Conservation (phyloP, 2,797 vertebrate genomes). For the Lindbergichthys nudifrons region DNA sequence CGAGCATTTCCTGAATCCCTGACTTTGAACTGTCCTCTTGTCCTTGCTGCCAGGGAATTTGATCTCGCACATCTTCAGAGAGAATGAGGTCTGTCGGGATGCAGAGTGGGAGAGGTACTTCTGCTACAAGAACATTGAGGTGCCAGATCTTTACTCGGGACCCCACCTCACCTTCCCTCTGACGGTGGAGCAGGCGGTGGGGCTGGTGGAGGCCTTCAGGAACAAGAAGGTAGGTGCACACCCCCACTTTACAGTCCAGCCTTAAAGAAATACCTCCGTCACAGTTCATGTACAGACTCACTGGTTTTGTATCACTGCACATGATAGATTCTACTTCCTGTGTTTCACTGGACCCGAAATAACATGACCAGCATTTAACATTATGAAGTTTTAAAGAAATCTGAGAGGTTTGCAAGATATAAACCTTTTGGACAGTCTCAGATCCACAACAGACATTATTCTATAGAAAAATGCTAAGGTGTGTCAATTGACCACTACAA, state of each 20-base stretch:
- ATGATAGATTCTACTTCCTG: not conserved
- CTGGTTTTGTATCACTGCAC: not conserved
- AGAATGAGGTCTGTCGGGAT: constrained; percentile 85
- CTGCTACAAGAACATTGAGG: constrained; percentile 88
- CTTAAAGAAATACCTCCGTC: not conserved
- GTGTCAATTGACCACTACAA: not conserved
- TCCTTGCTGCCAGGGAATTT: constrained; percentile 85
- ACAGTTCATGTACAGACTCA: not conserved
- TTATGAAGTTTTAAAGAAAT: not conserved
- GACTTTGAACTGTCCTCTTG: not conserved
- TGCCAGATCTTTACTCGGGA: constrained; percentile 90
- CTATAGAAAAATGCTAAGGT: not conserved
- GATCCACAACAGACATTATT: not conserved
- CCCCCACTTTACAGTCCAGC: not conserved
- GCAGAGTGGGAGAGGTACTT: constrained; percentile 86
- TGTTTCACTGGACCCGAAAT: not conserved
- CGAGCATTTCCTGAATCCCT: not conserved
- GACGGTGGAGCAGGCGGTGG: constrained; percentile 86
- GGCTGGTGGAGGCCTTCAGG: constrained; percentile 94
- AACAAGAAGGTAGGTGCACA: constrained; percentile 89
- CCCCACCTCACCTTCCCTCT: constrained; percentile 93
- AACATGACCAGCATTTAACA: not conserved
- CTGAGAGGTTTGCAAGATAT: too few species aligned
- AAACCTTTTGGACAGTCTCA: not conserved
- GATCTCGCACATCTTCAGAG: constrained; percentile 91